Evolutionary conservation across 2,888 invertebrate species (phyloP).

Genomic region (Argynnis bischoffii): DNA sequence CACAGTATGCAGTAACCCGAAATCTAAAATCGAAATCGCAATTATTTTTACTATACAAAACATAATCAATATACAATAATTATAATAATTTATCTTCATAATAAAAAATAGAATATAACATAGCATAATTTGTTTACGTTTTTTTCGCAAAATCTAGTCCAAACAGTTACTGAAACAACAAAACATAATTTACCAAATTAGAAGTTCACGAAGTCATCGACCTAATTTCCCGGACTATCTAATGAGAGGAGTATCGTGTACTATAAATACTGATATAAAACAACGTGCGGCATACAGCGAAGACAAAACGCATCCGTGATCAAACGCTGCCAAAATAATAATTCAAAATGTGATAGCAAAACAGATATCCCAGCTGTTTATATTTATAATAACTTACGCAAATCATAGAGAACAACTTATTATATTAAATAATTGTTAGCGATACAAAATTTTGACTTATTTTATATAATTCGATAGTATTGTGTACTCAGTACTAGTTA

Average conservation of each 20-base stretch:
- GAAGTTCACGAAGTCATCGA: conserved; percentile 63
- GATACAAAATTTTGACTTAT: neutral
- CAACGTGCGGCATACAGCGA: conserved; percentile 54
- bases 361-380: conserved; percentile 46
- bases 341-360: conserved; percentile 54
- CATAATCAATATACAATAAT: neutral
- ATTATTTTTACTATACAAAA: neutral
- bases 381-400: conserved; percentile 46
- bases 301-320: conserved; percentile 72
- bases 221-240: conserved; percentile 67
- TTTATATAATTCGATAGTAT: neutral
- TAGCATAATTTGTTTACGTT: neutral
- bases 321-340: conserved; percentile 71
- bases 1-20: neutral
- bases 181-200: conserved; percentile 46
- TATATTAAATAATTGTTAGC: neutral
- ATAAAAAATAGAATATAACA: neutral
- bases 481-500: too few relatives aligned
- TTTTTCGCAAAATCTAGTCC: neutral
- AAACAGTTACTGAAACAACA: conserved; percentile 27
- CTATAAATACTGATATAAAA: conserved; percentile 69
- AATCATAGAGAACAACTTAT: neutral
- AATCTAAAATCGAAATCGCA: neutral
- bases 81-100: too few relatives aligned
- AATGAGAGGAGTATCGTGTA: conserved; percentile 61